Evolutionary conservation across 2,888 invertebrate species (phyloP).

Genomic region (Altica lythri): DNA sequence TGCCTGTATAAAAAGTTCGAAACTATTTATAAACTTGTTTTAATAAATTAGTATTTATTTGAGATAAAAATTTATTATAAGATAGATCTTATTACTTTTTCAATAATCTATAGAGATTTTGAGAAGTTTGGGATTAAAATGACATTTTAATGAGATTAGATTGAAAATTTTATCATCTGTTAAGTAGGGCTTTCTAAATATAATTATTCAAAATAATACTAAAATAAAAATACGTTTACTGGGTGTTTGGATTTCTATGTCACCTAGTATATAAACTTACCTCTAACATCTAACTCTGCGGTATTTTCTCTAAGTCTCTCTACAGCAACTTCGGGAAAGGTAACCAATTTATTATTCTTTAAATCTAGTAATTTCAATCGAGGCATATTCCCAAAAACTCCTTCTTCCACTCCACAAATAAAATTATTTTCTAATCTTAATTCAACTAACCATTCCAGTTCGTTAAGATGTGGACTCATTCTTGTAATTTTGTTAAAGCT

Average conservation of each 20-base stretch:
- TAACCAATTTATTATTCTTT: conserved; percentile 74
- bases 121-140: too few species aligned
- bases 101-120: too few species aligned
- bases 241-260: too few species aligned
- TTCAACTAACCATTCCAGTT: conserved; percentile 86
- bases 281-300: conserved; percentile 82
- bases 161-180: too few species aligned
- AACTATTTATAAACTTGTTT: not conserved
- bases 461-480: conserved; percentile 70
- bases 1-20: conserved; percentile 61
- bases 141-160: too few species aligned
- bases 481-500: conserved; percentile 77
- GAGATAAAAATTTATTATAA: too few species aligned
- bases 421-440: conserved; percentile 83
- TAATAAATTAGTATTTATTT: too few species aligned
- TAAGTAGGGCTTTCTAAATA: too few species aligned
- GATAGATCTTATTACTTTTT: too few species aligned
- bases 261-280: too few species aligned
- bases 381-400: conserved; percentile 84
- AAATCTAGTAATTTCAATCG: conserved; percentile 79
- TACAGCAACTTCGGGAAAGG: conserved; percentile 75
- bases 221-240: too few species aligned
- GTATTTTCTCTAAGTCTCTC: conserved; percentile 78
- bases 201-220: too few species aligned
- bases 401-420: conserved; percentile 78